phyloP scores from a whole-genome alignment of 2,797 vertebrate genomes.

The Acropternis orthonyx region DNA sequence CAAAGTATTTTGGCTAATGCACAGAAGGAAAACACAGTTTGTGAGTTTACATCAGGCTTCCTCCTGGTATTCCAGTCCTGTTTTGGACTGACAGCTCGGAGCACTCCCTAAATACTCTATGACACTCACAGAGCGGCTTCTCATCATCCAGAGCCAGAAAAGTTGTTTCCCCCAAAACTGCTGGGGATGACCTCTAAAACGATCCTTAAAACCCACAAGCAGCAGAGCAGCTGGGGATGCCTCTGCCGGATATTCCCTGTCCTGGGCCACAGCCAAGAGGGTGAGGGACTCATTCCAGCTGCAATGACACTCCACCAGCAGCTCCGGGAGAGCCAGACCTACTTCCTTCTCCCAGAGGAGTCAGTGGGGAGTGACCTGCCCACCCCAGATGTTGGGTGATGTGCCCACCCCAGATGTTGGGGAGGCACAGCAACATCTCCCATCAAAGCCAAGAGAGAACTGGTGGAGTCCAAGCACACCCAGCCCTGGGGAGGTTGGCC shows the following conservation, averaged over 20 bases:
- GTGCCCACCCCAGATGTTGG: background rate
- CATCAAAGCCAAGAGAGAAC: background rate
- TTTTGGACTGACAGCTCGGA: background rate
- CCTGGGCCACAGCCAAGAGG: background rate
- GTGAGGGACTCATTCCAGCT: slow-evolving; percentile 13
- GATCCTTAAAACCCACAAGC: background rate
- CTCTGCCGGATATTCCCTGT: background rate
- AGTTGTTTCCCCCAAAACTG: slow-evolving; percentile 3
- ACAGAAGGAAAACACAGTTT: background rate
- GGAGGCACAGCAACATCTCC: background rate
- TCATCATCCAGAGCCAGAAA: background rate
- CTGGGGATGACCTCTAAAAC: slow-evolving; percentile 8
- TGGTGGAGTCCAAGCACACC: background rate
- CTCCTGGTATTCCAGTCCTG: background rate
- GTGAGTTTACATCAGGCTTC: fast-evolving
- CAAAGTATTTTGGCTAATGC: background rate
- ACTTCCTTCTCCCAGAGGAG: background rate
- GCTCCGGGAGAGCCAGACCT: background rate
- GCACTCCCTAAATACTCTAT: background rate
- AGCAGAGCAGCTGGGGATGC: background rate
- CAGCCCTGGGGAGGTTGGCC: background rate
- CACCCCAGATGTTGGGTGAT: background rate
- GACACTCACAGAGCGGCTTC: background rate
- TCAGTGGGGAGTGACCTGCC: background rate
- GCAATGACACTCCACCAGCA: background rate